Percentiles rank a stretch among this genome's conserved stretches.
These are phyloP conservation scores for Lutjanus erythropterus DNA, from an alignment of 2,113 vertebrate species.

Conservation along the genomic window DNA sequence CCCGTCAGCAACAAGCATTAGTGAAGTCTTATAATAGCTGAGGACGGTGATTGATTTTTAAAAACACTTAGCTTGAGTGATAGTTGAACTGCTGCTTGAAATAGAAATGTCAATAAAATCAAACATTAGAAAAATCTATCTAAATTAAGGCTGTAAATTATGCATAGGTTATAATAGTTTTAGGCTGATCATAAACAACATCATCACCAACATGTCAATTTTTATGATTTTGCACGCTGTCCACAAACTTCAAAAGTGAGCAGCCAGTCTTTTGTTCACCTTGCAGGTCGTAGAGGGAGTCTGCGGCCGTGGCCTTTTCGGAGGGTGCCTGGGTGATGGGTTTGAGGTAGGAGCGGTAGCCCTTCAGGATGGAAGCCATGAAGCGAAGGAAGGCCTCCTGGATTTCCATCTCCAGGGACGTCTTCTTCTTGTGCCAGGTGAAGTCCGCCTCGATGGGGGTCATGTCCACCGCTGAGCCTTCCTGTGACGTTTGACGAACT, in stretches of 20 bases:
- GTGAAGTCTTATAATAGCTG: constrained; percentile 31
- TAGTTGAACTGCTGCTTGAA: constrained; percentile 27
- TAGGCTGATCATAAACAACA: not conserved
- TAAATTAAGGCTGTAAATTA: constrained; percentile 32
- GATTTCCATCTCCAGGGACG: constrained; percentile 94
- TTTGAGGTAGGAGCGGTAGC: constrained; percentile 94
- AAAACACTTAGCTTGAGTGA: constrained; percentile 26
- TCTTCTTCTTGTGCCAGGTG: constrained; percentile 96
- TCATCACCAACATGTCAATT: not conserved
- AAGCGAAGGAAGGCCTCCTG: constrained; percentile 96
- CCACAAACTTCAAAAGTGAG: not conserved
- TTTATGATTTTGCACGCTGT: not conserved
- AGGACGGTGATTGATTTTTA: constrained; percentile 40
- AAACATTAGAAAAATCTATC: constrained; percentile 4
- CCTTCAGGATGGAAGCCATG: constrained; percentile 96
- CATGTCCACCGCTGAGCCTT: constrained; percentile 91
- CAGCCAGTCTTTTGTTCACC: constrained; percentile 78
- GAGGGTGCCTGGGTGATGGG: constrained; percentile 97
- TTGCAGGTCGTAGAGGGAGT: constrained; percentile 96
- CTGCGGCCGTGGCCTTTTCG: constrained; percentile 93
- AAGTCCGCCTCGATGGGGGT: constrained; percentile 98
- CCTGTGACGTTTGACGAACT: constrained; percentile 87
- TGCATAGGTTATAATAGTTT: constrained; percentile 9
- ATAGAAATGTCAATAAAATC: constrained; percentile 44
- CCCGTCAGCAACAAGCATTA: constrained; percentile 45